Base-by-base conservation (phyloP, 2,113 vertebrate species). In the Pseudopodoces humilis region DNA sequence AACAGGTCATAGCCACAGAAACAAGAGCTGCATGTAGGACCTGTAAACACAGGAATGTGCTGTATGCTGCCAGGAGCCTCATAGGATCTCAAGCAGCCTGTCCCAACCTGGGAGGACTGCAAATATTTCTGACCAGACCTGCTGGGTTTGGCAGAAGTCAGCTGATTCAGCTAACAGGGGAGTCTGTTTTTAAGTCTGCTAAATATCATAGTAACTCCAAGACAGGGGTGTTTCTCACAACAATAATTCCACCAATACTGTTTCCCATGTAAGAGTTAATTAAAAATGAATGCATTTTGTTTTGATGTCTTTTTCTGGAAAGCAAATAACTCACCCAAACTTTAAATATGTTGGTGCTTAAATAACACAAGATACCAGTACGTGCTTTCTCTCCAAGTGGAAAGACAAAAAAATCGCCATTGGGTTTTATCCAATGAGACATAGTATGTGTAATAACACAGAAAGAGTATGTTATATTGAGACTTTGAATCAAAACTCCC, bases 41-140 rank as follows among this genome's bases (percentile, higher is more conserved):
- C 79, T 83, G 24, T 93, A 94, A 98, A 98, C 19, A 25, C 90
- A 94, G 96, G 96, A 97, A 97, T 96, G 84, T 27, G 55, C 92
- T 55, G 13, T 49, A 33, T 65, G 65, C 60, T 96, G 90, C 94
- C 97, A 96, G 72, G 43, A 60, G 70, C 64, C 86, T 92, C 88
- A 84, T 65, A 94, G 64, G 80, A 90, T 95, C 88, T 78, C 49
- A 43, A 71, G 81, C 37, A 71, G 60, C 74, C 63, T 44, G 60
- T 78, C 62, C 78, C 72, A 18, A 43, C 53, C 88, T 74, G 86
- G 72, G 81, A 94, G 62, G 39, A 69, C n/a, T 70, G 59, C 58
- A 78, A 92, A 50, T 43, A 43, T 87, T 86, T 75, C 77, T 96
- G 65, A 95, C 67, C 65, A 72, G 68, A 79, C 58, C 74, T 72